Base-by-base conservation (phyloP, 1,140 invertebrate genomes). In the Bombus difficillimus region DNA sequence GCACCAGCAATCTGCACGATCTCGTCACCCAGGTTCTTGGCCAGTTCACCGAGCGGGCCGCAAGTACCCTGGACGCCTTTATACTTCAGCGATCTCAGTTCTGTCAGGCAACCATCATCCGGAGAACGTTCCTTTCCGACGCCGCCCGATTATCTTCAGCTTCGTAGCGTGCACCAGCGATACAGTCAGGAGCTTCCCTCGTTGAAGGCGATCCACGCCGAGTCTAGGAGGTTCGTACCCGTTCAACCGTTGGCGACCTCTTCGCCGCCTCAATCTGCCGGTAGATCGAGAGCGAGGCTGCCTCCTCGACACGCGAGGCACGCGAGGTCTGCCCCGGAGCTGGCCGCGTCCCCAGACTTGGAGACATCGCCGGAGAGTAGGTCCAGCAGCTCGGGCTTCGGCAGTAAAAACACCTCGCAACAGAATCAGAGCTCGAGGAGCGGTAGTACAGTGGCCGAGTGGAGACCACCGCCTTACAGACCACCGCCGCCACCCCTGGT, bases 321-420 rank as follows among this genome's bases (percentile, higher is more conserved):
- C 87, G 96, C 96, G 0, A 93, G 96, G 12, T 96, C 96, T 53
- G 97, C 97, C 37, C 96, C 96, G 9, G 97, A 97, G 93, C 94
- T 97, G 32, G 94, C 92, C 37, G 95, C 96, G 15, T 97, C 96
- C 8, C 96, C 96, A 3, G 95, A 95, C 83, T 83, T 96, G 25
- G 98, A 98, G 92, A 97, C 97, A 0, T 98, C 98, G 3, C 98
- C 98, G 0, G 98, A 99, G 94, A 98, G 97, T 89, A 96, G 97
- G n/a, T 98, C 97, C 37, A 98, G 97, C 92, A 97, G 97, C 9
- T 98, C 97, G 92, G 98, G 98, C 0, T 98, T 98, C 91, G 98
- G 98, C 32, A 98, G 98, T 90, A 98, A 98, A 92, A 99, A 98
- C 94, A 98, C 98, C n/a, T 98, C 97, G 5, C 97, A 96, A 93